Conservation (phyloP, 2,888 invertebrate species). For the Acanthoscelides obtectus region DNA sequence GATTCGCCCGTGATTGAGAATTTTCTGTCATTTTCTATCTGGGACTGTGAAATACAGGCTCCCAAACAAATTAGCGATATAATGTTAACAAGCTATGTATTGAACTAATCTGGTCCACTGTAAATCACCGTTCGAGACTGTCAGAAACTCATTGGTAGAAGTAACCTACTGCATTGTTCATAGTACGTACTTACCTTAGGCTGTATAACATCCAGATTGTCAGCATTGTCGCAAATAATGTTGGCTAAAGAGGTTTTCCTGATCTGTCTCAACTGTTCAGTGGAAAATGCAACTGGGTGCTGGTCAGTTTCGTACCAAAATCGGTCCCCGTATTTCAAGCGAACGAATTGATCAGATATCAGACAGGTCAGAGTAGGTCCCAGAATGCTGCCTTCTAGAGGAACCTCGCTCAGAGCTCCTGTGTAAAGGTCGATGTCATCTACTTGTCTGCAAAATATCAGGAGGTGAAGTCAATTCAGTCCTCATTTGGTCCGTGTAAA, state of each 20-base stretch:
- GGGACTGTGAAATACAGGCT: no score
- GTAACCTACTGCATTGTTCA: no score
- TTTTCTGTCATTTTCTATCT: no score
- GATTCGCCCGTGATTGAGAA: no score
- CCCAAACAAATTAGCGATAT: no score
- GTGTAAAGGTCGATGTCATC: constrained; percentile 87
- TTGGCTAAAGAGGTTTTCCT: constrained; percentile 69
- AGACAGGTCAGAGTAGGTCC: constrained; percentile 84
- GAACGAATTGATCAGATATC: constrained; percentile 77
- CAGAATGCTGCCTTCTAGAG: constrained; percentile 64
- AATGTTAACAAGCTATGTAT: no score
- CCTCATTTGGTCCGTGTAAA: background rate
- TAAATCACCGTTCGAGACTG: no score
- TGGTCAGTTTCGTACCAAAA: constrained; percentile 82
- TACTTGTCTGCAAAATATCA: constrained; percentile 52
- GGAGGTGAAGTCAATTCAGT: background rate
- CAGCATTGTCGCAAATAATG: constrained; percentile 75
- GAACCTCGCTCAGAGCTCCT: constrained; percentile 79
- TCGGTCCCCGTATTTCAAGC: constrained; percentile 76
- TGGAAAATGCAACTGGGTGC: constrained; percentile 60
- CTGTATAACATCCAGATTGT: constrained; percentile 59
- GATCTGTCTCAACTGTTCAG: constrained; percentile 76
- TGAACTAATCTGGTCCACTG: no score
- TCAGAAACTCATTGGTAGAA: no score
- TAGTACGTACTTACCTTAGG: constrained; percentile 49